Evolutionary conservation across 2,888 invertebrate species (phyloP), one percentile per base, ranked within the genome.

Genomic region (Toxonevra muliebris): DNA sequence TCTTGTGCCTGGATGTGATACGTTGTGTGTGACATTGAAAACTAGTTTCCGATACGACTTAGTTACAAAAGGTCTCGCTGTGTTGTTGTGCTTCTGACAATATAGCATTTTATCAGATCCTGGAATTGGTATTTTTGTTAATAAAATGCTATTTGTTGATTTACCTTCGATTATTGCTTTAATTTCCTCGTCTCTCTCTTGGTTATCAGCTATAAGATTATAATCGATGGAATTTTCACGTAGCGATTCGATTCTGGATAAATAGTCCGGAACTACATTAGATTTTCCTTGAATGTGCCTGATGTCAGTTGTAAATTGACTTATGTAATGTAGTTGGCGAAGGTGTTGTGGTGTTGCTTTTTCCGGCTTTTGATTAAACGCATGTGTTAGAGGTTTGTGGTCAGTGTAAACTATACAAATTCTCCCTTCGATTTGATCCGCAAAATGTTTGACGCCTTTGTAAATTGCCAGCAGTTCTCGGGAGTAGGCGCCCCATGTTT

Each of bases 401-500:
- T n/a, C n/a, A n/a, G n/a, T n/a, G n/a, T n/a, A n/a, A n/a, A n/a
- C n/a, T n/a, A n/a, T n/a, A 42, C 80, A 77, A 57, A 78, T 19
- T 43, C 78, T 71, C 0, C 79, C 82, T 74, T 86, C 86, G 0
- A 86, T 55, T 74, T 82, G 77, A 43, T 81, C 75, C 8, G 79
- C 72, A 68, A 86, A 86, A 66, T 82, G 72, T 61, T 78, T 77
- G 1, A 85, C 74, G 0, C 80, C 79, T 53, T 75, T 69, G 62
- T 82, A 85, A 1, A 84, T 80, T 0, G 82, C 83, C 4, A 84
- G 73, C 0, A 85, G 75, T 70, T 84, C 82, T 11, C 82, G 50
- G 64, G 86, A 84, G 69, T 84, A 85, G 20, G 78, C 78, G 13
- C 80, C 79, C 58, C 84, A 85, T 9, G 76, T 65, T 19, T 68